A percentile compares a stretch with the other conserved stretches of the same genome.
These are phyloP conservation scores for Mythimna vitellina DNA, from an alignment of 2,888 invertebrate genomes.

Conservation along the genomic window DNA sequence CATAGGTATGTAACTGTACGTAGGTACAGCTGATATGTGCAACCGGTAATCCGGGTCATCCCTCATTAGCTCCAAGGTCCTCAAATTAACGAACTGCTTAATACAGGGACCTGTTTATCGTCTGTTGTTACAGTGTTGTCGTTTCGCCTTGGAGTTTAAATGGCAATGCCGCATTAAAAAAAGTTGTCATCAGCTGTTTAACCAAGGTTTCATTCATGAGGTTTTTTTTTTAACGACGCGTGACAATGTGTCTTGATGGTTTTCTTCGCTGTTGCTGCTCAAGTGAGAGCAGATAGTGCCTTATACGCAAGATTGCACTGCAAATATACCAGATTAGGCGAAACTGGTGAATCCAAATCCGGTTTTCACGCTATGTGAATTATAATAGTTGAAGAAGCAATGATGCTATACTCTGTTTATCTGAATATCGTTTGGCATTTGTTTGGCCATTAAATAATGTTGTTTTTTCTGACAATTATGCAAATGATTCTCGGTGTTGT, in stretches of 20 bases:
- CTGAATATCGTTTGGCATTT: conserved; percentile 17
- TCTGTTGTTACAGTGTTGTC: conserved; percentile 54
- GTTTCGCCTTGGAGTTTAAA: conserved; percentile 70
- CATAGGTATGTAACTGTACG: background rate
- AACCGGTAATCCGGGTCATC: conserved; percentile 38
- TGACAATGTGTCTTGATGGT: conserved; percentile 39
- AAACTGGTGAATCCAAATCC: conserved; percentile 13
- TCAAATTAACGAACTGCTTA: conserved; percentile 46
- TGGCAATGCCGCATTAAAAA: conserved; percentile 71
- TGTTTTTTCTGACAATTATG: conserved; percentile 45
- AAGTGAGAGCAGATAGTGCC: conserved; percentile 47
- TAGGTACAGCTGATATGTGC: conserved; percentile 17
- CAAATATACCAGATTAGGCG: conserved; percentile 13
- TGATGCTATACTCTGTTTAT: conserved; percentile 8
- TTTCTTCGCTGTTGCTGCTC: conserved; percentile 28
- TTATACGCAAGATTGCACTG: conserved; percentile 30
- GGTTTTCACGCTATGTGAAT: conserved; percentile 20
- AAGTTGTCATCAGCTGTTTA: conserved; percentile 69
- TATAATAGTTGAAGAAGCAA: conserved; percentile 19
- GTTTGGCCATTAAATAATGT: conserved; percentile 7
- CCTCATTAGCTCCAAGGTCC: conserved; percentile 42
- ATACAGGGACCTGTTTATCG: conserved; percentile 57
- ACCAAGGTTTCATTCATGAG: conserved; percentile 75
- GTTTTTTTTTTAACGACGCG: conserved; percentile 40
- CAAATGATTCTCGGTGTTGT: conserved; percentile 31